Evolutionary conservation across 1,140 invertebrate species (phyloP).

Genomic region (Condylostylus longicornis): DNA sequence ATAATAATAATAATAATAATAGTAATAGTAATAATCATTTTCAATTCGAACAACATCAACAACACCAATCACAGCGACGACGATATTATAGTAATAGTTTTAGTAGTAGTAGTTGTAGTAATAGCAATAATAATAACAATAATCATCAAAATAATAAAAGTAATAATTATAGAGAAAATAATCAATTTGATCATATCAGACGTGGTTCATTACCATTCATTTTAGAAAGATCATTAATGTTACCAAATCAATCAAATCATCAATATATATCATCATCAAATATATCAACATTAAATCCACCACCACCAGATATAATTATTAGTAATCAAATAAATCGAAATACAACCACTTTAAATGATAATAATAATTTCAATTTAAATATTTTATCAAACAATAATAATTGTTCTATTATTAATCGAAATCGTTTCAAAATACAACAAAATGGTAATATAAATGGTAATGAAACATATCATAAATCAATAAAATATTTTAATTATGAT

Average conservation of each 20-base stretch:
- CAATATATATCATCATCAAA: too few species aligned
- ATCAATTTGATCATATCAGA: too few species aligned
- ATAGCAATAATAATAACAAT: constrained; percentile 4
- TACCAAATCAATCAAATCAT: too few species aligned
- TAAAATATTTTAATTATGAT: constrained; percentile 20
- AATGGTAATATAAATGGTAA: background rate
- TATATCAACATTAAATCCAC: too few species aligned
- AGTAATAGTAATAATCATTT: too few species aligned
- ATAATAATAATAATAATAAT: too few species aligned
- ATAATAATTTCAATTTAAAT: constrained; percentile 20
- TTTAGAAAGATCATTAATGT: too few species aligned
- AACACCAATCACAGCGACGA: constrained; percentile 10
- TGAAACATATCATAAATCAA: too few species aligned
- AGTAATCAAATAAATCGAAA: constrained; percentile 5
- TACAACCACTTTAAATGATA: constrained; percentile 8
- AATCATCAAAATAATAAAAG: constrained; percentile 5
- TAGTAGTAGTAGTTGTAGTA: constrained; percentile 5
- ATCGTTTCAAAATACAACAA: constrained; percentile 6
- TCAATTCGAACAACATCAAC: constrained; percentile 21
- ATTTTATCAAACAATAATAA: constrained; percentile 9
- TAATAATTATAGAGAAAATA: constrained; percentile 10
- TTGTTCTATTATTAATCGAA: constrained; percentile 10
- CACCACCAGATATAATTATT: too few species aligned
- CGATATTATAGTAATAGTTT: constrained; percentile 4
- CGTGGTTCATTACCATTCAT: too few species aligned